These are phyloP conservation scores for Epinephelus lanceolatus DNA, from an alignment of 2,113 vertebrate genomes.

Conservation along the genomic window DNA sequence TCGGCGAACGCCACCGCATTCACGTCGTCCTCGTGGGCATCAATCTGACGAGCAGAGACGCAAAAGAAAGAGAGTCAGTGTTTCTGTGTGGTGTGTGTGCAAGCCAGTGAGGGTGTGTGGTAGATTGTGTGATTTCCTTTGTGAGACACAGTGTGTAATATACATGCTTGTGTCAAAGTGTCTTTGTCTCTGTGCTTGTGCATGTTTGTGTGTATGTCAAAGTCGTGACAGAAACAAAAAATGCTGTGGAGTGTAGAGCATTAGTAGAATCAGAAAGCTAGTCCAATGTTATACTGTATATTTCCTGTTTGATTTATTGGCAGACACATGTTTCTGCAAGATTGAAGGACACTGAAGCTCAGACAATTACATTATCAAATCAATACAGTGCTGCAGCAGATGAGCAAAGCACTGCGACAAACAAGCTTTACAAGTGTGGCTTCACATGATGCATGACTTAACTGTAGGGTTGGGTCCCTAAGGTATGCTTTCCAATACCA, in stretches of 20 bases:
- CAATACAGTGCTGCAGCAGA: neutral
- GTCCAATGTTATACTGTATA: neutral
- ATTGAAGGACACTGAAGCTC: neutral
- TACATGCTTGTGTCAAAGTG: neutral
- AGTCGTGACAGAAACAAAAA: neutral
- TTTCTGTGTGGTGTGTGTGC: neutral
- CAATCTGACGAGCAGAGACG: slow-evolving; percentile 82
- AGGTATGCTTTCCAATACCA: no score
- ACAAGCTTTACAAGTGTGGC: neutral
- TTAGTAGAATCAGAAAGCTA: no score
- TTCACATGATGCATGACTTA: neutral
- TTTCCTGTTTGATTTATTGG: neutral
- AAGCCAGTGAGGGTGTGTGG: neutral
- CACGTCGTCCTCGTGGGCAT: slow-evolving; percentile 93
- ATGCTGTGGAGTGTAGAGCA: neutral
- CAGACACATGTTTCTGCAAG: neutral
- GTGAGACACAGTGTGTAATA: neutral
- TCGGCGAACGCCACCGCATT: slow-evolving; percentile 94
- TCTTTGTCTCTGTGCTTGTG: slow-evolving; percentile 7
- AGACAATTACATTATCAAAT: neutral
- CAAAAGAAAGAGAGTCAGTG: neutral
- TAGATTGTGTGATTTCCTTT: slow-evolving; percentile 12
- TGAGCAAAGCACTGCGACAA: neutral
- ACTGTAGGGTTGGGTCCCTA: no score
- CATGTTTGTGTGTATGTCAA: neutral